Conservation (phyloP, 2,888 invertebrate species). For the Agriopis leucophaearia region DNA sequence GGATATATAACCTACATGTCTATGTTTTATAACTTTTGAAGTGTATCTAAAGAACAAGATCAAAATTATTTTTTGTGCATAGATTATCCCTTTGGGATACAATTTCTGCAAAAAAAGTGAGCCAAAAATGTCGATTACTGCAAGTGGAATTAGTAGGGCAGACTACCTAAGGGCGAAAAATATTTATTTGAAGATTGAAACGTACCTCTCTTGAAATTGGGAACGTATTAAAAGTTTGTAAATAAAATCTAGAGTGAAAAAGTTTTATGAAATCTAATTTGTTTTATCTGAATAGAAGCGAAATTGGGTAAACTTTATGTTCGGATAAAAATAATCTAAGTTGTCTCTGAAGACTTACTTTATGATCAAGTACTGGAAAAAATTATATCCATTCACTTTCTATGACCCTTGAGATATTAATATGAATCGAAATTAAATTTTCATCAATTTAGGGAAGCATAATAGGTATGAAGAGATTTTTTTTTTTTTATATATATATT, state of each 20-base stretch:
- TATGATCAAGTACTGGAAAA: slow-evolving; percentile 1
- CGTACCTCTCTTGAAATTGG: slow-evolving; percentile 18
- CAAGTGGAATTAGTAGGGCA: no score
- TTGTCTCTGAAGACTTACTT: slow-evolving; percentile 16
- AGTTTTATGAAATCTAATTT: slow-evolving; percentile 25
- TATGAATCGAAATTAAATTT: neutral
- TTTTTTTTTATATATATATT: no score
- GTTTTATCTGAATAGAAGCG: slow-evolving; percentile 22
- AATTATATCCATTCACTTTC: neutral
- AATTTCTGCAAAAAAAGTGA: no score
- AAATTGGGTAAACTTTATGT: slow-evolving; percentile 28
- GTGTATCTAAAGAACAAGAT: no score
- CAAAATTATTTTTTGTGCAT: no score
- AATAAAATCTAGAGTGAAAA: slow-evolving; percentile 30
- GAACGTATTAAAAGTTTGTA: slow-evolving; percentile 29
- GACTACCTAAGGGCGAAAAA: neutral
- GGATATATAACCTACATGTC: no score
- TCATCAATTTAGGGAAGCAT: no score
- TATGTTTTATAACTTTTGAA: no score
- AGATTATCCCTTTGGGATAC: no score
- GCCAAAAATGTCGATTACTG: no score
- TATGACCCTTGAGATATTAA: neutral
- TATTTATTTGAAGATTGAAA: slow-evolving; percentile 11
- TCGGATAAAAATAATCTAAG: slow-evolving; percentile 23
- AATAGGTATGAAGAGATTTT: no score